Evolutionary conservation across 30 jellyfish, hydroid and myxozoan species (phyloP).

Genomic region (Turritopsis rubra): DNA sequence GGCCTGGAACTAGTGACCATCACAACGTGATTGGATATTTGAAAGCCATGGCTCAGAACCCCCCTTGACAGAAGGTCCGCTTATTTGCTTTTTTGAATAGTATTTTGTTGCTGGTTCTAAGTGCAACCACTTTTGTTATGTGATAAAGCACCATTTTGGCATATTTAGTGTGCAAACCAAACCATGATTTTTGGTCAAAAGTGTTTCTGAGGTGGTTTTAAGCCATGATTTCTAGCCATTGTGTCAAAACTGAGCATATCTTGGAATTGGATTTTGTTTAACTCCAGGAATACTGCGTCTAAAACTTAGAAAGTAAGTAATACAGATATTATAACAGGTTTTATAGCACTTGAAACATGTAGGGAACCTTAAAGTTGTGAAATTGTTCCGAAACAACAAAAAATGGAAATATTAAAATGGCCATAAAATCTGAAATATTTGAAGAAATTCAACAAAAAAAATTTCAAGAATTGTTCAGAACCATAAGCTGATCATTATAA

Average conservation of each 20-base stretch:
- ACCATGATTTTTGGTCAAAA: not conserved
- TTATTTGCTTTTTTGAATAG: not conserved
- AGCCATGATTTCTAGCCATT: not conserved
- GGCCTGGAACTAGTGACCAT: conserved; percentile 2
- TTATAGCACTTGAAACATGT: not conserved
- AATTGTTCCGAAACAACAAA: not conserved
- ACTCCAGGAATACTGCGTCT: not conserved
- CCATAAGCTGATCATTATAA: not conserved
- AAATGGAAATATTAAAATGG: not conserved
- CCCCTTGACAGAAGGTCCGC: not conserved
- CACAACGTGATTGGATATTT: not conserved
- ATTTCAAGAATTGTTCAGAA: not conserved
- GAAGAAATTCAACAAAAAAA: not conserved
- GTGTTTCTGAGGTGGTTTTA: not conserved
- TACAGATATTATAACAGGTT: not conserved
- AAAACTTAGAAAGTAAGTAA: not conserved
- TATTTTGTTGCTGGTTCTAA: not conserved
- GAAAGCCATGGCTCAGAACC: not conserved
- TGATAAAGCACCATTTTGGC: not conserved
- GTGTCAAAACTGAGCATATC: not conserved
- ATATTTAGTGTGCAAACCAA: not conserved
- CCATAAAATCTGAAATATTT: not conserved
- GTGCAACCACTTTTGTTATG: not conserved
- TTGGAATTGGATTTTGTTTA: not conserved
- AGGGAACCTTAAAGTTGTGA: not conserved